These are phyloP conservation scores for Tachina lurida DNA, from an alignment of 2,888 invertebrate genomes.

Conservation along the genomic window DNA sequence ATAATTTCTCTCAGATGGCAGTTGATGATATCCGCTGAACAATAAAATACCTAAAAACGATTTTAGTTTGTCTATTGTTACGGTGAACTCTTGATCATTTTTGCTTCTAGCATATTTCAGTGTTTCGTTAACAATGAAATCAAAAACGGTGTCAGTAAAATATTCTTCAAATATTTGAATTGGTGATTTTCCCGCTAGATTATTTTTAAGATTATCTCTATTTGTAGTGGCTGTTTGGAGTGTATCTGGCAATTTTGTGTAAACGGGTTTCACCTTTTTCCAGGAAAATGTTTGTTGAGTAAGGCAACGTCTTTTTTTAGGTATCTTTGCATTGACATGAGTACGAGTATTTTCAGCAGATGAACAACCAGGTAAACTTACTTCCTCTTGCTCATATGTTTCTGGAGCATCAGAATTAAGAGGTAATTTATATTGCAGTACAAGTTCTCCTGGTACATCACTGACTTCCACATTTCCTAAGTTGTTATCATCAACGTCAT, in stretches of 20 bases:
- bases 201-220: too few species aligned
- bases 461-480: constrained; percentile 29
- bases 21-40: constrained; percentile 76
- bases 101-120: too few species aligned
- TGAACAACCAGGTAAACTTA: constrained; percentile 25
- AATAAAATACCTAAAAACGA: constrained; percentile 66
- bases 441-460: constrained; percentile 37
- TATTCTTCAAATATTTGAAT: too few species aligned
- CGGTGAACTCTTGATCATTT: too few species aligned
- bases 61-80: not conserved
- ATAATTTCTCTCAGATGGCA: constrained; percentile 76
- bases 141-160: too few species aligned
- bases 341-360: constrained; percentile 14
- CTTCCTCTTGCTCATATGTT: constrained; percentile 16
- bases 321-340: constrained; percentile 16
- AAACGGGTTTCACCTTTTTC: constrained; percentile 24
- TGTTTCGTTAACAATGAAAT: too few species aligned
- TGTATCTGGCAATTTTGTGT: constrained; percentile 27
- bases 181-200: too few species aligned
- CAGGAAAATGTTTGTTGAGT: constrained; percentile 30
- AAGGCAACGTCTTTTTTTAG: constrained; percentile 30
- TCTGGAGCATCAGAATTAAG: constrained; percentile 9
- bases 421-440: constrained; percentile 30
- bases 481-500: constrained; percentile 29
- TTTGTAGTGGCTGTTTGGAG: constrained; percentile 11